Evolutionary conservation across 1,140 invertebrate species (phyloP).

Genomic region (Apis dorsata): DNA sequence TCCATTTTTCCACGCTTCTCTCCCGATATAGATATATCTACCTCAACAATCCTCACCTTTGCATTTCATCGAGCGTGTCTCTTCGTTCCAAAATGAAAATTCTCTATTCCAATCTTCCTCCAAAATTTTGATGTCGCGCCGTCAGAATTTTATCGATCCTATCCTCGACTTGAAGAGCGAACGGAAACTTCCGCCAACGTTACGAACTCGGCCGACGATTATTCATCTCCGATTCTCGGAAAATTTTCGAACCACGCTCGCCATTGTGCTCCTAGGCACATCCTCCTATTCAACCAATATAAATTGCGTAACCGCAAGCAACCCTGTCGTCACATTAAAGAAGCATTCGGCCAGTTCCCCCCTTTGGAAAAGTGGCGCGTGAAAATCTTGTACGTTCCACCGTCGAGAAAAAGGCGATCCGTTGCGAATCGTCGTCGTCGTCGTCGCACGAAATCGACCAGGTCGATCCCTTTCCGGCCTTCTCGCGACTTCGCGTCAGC

Average conservation of each 20-base stretch:
- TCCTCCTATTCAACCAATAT: slow-evolving; percentile 32
- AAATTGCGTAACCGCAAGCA: slow-evolving; percentile 72
- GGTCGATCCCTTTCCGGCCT: slow-evolving; percentile 17
- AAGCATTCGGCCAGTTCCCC: slow-evolving; percentile 76
- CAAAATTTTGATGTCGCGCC: no score
- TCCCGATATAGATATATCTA: no score
- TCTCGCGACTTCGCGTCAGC: slow-evolving; percentile 66
- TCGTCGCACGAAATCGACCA: slow-evolving; percentile 52
- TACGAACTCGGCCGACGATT: neutral
- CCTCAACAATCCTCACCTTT: neutral
- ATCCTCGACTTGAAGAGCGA: neutral
- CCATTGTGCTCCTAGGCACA: slow-evolving; percentile 2
- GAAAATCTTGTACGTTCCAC: slow-evolving; percentile 66
- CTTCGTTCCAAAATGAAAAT: no score
- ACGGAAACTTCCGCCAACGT: neutral
- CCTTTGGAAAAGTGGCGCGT: slow-evolving; percentile 65
- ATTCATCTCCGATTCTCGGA: neutral
- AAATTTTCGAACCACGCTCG: neutral
- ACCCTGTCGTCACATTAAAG: slow-evolving; percentile 69
- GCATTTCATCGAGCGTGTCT: no score
- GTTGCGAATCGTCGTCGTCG: slow-evolving; percentile 61
- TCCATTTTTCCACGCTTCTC: no score
- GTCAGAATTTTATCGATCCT: neutral
- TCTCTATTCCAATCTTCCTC: no score
- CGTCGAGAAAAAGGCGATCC: slow-evolving; percentile 16